phyloP scores from a whole-genome alignment of 2,113 vertebrate genomes.

The Ellobius talpinus region DNA sequence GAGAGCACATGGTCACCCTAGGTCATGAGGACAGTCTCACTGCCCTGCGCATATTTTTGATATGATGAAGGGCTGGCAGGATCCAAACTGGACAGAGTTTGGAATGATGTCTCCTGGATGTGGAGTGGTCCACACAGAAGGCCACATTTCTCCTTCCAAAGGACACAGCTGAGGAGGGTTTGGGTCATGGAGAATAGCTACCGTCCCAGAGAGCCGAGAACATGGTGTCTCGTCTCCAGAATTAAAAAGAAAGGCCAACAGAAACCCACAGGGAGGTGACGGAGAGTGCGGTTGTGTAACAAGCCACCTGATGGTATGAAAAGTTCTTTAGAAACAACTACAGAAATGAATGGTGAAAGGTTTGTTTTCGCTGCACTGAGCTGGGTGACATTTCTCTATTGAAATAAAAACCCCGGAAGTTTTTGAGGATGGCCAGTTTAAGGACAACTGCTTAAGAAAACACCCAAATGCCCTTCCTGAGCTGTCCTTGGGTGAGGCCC shows the following conservation, averaged over 20 bases:
- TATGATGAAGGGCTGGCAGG: neutral
- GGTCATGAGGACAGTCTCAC: neutral
- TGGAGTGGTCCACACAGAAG: neutral
- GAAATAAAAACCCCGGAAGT: neutral
- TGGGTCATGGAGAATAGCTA: neutral
- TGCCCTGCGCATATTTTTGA: neutral
- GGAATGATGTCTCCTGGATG: neutral
- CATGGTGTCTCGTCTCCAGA: neutral
- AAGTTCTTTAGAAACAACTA: rapidly evolving
- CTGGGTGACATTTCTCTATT: no score
- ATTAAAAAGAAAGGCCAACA: neutral
- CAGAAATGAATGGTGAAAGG: neutral
- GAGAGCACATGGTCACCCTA: neutral
- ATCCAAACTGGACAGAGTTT: neutral
- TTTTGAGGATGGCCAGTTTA: no score
- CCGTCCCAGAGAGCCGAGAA: neutral
- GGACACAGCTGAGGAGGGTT: conserved; percentile 61
- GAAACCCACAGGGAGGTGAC: neutral
- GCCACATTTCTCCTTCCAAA: neutral
- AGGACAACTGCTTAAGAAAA: neutral
- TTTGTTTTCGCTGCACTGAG: neutral
- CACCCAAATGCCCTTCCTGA: neutral
- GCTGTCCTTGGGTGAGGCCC: neutral
- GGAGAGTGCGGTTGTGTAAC: rapidly evolving
- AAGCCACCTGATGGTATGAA: rapidly evolving